Base-by-base conservation (phyloP, 1,140 invertebrate genomes). In the Lineus longissimus region DNA sequence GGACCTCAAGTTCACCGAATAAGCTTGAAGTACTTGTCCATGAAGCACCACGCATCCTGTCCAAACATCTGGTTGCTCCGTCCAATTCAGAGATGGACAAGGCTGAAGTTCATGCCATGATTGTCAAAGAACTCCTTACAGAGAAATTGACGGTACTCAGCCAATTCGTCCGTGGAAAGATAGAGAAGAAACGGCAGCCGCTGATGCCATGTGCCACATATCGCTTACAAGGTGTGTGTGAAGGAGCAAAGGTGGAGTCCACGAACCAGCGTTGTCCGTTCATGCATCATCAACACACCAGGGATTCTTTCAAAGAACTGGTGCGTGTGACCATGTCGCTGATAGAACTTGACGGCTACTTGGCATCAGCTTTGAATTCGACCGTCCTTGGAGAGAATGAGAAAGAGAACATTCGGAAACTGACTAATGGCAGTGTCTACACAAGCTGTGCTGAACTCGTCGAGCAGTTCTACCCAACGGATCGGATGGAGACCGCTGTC, bases 141-240 rank as follows among this genome's bases (percentile, higher is more conserved):
- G 36, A 59, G 0, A 56, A 67, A 47, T 62, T 64, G 11, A 43
- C 51, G 11, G 25, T 30, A 27, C 72, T 68, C 68, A 58, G 67
- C n/a, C 17, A 45, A 4, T 36, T 19, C 27, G 29, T 69, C 1
- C 30, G 36, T 13, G 9, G 57, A 0, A 47, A 30, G 22, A 31
- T 73, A 7, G 23, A 51, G 1, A 60, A 25, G 7, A 29, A 54
- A 13, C 59, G 64, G 51, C 61, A 70, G 11, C n/a, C 25, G 0
- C 33, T 31, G 2, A 62, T 57, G 30, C 68, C 66, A 27, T 72
- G 71, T 54, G n/a, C 62, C 43, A 27, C 40, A 59, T 29, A 65
- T 54, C 23, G 40, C 45, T n/a, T 55, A 61, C 19, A 61, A 61
- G 7, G 13, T 36, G 9, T 67, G 63, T 45, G 41, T 19, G 33